Evolutionary conservation across 2,888 invertebrate genomes (phyloP).

Genomic region (Cosmopolites sordidus): DNA sequence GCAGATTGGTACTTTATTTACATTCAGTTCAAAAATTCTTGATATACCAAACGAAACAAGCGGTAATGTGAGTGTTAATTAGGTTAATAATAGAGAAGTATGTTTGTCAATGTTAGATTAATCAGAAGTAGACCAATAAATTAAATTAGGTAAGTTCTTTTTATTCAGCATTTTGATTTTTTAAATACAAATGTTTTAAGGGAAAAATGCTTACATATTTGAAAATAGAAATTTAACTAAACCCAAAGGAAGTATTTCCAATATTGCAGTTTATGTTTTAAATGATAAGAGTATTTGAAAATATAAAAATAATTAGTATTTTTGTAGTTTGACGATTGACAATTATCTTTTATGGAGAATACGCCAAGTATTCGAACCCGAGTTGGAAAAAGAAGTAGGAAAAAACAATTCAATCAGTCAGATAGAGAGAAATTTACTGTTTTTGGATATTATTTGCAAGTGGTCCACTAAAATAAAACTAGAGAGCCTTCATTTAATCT

Average conservation of each 20-base stretch:
- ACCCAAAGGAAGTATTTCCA: constrained; percentile 37
- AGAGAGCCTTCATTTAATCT: too few relatives aligned
- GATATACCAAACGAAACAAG: constrained; percentile 3
- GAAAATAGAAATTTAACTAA: constrained; percentile 43
- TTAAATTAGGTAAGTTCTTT: constrained; percentile 38
- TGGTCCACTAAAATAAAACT: too few relatives aligned
- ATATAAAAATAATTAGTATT: not conserved
- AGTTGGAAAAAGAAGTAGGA: too few relatives aligned
- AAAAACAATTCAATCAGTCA: too few relatives aligned
- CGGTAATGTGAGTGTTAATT: constrained; percentile 12
- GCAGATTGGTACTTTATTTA: constrained; percentile 31
- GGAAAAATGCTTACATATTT: constrained; percentile 41
- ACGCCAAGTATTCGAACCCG: too few relatives aligned
- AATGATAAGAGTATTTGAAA: constrained; percentile 4
- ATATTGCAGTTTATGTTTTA: constrained; percentile 40
- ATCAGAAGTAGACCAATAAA: constrained; percentile 39
- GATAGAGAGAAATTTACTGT: too few relatives aligned
- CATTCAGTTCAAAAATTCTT: constrained; percentile 21
- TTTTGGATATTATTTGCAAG: too few relatives aligned
- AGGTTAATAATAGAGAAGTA: constrained; percentile 31
- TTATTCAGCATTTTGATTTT: not conserved
- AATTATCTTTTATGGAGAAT: too few relatives aligned
- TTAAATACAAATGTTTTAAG: constrained; percentile 29
- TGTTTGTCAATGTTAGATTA: constrained; percentile 46
- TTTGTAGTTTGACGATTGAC: too few relatives aligned